These are phyloP conservation scores for Mamestra configurata DNA, from an alignment of 1,140 invertebrate species.

Conservation along the genomic window DNA sequence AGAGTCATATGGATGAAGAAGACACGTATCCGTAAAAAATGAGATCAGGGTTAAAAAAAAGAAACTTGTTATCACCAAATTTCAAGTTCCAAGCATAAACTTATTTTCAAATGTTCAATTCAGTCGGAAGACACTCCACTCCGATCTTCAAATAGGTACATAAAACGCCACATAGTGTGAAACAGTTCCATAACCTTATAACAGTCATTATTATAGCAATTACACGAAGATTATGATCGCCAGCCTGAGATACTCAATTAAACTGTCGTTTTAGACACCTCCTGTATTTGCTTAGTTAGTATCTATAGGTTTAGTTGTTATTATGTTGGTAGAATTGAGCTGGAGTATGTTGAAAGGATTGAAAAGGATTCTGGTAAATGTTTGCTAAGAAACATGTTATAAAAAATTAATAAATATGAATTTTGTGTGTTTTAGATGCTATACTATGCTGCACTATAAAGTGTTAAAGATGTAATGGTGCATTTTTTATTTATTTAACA, in stretches of 20 bases:
- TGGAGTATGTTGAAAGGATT: background rate
- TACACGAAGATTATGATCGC: constrained; percentile 38
- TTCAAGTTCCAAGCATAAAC: too few species aligned
- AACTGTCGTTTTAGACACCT: constrained; percentile 37
- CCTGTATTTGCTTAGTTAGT: constrained; percentile 9
- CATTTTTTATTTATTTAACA: too few species aligned
- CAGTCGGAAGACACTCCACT: background rate
- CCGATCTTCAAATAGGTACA: background rate
- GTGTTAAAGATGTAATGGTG: too few species aligned
- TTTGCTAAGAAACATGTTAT: too few species aligned
- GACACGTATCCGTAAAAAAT: too few species aligned
- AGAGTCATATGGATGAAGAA: too few species aligned
- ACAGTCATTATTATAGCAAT: constrained; percentile 36
- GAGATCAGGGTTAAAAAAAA: too few species aligned
- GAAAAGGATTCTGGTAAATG: background rate
- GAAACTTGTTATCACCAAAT: too few species aligned
- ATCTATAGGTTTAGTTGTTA: constrained; percentile 11
- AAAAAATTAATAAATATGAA: too few species aligned
- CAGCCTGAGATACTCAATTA: constrained; percentile 40
- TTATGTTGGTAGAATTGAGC: background rate
- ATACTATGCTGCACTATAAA: too few species aligned
- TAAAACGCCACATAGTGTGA: background rate
- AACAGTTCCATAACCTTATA: constrained; percentile 45
- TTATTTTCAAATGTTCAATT: background rate
- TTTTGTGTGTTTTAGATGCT: too few species aligned